A percentile compares a stretch with the other conserved stretches of the same genome.
These are phyloP conservation scores for Seladonia tumulorum DNA, from an alignment of 2,888 invertebrate species.

Conservation along the genomic window DNA sequence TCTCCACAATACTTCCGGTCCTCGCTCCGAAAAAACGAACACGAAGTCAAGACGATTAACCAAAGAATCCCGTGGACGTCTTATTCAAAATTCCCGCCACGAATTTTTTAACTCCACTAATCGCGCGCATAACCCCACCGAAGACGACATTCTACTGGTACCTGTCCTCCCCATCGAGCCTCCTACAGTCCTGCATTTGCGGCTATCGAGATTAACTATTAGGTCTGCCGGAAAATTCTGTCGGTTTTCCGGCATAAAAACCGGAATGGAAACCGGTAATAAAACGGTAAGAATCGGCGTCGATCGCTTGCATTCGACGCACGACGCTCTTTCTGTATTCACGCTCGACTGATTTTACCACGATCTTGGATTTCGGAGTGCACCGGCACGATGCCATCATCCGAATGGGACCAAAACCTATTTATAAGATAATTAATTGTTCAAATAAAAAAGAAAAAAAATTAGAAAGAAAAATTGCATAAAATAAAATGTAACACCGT, in stretches of 20 bases:
- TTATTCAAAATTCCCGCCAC: constrained; percentile 2
- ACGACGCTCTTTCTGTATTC: neutral
- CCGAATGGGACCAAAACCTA: neutral
- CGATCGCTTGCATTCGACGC: neutral
- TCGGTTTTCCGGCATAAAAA: too few species aligned
- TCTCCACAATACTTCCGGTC: neutral
- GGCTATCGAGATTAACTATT: constrained; percentile 72
- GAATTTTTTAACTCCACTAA: neutral
- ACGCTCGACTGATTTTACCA: neutral
- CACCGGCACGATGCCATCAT: neutral
- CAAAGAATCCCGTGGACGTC: neutral
- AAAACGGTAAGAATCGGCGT: neutral
- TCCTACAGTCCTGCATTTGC: constrained; percentile 76
- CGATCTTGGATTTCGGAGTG: neutral
- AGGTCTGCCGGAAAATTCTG: neutral
- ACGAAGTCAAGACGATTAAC: neutral
- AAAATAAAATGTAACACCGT: too few species aligned
- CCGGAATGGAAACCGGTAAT: neutral
- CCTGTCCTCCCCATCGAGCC: constrained; percentile 79
- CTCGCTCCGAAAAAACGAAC: neutral
- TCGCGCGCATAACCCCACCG: too few species aligned
- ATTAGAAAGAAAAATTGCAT: neutral
- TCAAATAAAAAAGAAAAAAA: neutral
- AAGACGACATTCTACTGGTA: constrained; percentile 80
- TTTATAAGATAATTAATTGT: neutral